Evolutionary conservation across 2,888 invertebrate species (phyloP), one percentile per base, ranked within the genome.

Genomic region (Hirtodrosophila confusa): DNA sequence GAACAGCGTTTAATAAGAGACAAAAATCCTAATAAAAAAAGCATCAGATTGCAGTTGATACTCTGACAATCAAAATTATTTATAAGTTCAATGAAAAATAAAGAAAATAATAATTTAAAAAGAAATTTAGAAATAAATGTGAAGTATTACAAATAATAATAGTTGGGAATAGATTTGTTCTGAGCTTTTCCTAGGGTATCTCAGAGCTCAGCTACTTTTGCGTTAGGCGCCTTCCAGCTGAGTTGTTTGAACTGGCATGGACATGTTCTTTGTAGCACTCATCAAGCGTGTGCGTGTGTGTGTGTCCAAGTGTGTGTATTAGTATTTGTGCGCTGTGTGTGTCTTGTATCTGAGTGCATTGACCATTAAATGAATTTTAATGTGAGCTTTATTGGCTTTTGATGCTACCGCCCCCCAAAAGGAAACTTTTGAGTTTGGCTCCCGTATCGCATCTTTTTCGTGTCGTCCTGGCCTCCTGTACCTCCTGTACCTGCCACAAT

Each of bases 361-460:
- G 75, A 70, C 75, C 80, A 80, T 77, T 77, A 70, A 75, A 67
- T 77, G 56, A 72, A 77, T 77, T 84, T 80, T 57, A 77, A 72
- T 77, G 75, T 68, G 49, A 64, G 63, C 57, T 66, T 71, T 66
- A 70, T 80, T 80, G 78, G 73, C 69, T 69, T 60, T 69, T 60
- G 50, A 62, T 65, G 60, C 67, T 48, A 41, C 31, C 45, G 39
- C 43, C 53, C 36, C 33, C 41, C 27, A 53, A 8, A 7, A 10
- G n/a, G 24, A 17, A 54, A 57, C 50, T 62, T 40, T 60, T 24
- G 6, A 44, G 58, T 43, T 50, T 44, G 37, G 6, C 44, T 29
- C 31, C 8, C 7, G 31, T 31, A 31, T 31, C 31, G 31, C 31
- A 31, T 31, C 7, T 31, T 31, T 31, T 17, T 17, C 17, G 17